Evolutionary conservation across 53 echinoderm and acorn worm genomes (phyloP).

Genomic region (Mesocentrotus franciscanus): DNA sequence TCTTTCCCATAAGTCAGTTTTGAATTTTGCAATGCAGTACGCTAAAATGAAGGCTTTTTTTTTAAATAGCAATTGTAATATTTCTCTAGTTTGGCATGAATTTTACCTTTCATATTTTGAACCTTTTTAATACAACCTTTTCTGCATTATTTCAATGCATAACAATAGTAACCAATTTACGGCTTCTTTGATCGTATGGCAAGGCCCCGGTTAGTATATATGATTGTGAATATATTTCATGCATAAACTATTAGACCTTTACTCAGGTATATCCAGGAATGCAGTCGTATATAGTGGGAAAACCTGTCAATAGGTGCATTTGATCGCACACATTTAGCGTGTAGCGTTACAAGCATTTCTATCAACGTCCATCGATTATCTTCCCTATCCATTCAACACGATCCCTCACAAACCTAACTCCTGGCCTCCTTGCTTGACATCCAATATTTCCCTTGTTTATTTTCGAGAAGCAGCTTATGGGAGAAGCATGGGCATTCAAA

Average conservation of each 20-base stretch:
- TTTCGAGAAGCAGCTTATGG: neutral
- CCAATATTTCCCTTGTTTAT: conserved; percentile 48
- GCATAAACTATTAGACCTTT: neutral
- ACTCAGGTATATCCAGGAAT: neutral
- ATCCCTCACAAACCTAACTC: neutral
- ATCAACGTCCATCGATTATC: conserved; percentile 49
- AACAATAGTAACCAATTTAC: neutral
- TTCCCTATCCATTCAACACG: neutral
- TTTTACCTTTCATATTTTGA: neutral
- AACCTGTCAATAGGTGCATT: conserved; percentile 32
- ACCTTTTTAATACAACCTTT: neutral
- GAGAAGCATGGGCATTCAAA: conserved; percentile 17
- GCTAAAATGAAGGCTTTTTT: too few relatives aligned
- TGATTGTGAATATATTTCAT: neutral
- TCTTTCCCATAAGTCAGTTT: too few relatives aligned
- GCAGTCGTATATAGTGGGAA: neutral
- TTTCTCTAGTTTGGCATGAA: neutral
- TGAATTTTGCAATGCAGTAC: too few relatives aligned
- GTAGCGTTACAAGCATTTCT: conserved; percentile 30
- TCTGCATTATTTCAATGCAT: neutral
- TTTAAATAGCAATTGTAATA: too few relatives aligned
- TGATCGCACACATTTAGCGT: conserved; percentile 53
- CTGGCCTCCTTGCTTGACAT: conserved; percentile 6
- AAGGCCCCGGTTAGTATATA: neutral
- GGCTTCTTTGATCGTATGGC: neutral